A percentile compares a stretch with the other conserved stretches of the same genome.
Evolutionary conservation across 2,797 vertebrate genomes (phyloP).

Genomic region (Lithobates pipiens): DNA sequence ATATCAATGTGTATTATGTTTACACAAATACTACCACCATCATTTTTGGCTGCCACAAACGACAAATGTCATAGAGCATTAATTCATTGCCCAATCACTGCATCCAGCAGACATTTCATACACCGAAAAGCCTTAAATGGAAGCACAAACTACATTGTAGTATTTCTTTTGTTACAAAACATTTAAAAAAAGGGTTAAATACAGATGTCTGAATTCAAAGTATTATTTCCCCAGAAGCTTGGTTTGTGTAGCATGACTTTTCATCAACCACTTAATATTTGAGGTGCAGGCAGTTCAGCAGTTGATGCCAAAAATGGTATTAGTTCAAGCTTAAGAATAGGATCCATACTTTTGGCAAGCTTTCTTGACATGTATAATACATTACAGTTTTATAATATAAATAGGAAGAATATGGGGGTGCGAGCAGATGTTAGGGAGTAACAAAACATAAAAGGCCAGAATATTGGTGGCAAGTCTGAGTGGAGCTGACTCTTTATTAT

Average conservation of each 20-base stretch:
- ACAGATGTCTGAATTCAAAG: background rate
- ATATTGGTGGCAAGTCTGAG: conserved; percentile 1
- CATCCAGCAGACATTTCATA: too few relatives aligned
- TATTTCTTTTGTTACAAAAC: too few relatives aligned
- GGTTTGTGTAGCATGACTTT: conserved; percentile 3
- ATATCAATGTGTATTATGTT: too few relatives aligned
- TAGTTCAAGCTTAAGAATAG: conserved; percentile 25
- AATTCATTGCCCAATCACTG: too few relatives aligned
- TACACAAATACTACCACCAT: too few relatives aligned
- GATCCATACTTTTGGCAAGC: conserved; percentile 25
- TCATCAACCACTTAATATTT: conserved; percentile 33
- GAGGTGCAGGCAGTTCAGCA: conserved; percentile 1
- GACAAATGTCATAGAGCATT: too few relatives aligned
- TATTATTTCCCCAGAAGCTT: conserved; percentile 2
- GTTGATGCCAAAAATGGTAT: conserved; percentile 30
- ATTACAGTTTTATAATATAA: conserved; percentile 22
- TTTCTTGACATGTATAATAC: conserved; percentile 12
- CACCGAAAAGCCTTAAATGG: too few relatives aligned
- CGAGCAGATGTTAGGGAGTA: conserved; percentile 3
- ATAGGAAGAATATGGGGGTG: conserved; percentile 9
- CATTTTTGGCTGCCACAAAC: too few relatives aligned
- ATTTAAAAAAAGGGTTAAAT: too few relatives aligned
- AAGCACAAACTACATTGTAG: too few relatives aligned
- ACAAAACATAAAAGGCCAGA: background rate
- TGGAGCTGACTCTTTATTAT: background rate